Base-by-base conservation (phyloP, 2,113 vertebrate species). In the Polypterus bichir region DNA sequence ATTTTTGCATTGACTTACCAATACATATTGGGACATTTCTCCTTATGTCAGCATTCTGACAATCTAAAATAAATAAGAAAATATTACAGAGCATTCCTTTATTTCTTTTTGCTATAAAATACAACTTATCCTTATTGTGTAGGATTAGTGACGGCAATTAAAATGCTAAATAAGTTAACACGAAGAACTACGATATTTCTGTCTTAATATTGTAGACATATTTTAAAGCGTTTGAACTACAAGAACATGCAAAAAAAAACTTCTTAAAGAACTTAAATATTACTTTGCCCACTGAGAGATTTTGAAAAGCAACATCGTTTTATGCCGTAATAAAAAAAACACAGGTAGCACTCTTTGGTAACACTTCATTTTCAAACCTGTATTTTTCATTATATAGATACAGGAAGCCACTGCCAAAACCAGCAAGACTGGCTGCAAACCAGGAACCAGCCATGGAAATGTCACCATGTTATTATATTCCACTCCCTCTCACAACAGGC, bases 11-110 rank as follows among this genome's bases (percentile, higher is more conserved):
- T 27, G 59, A 71, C 89, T 89, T 76, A 95, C 92, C 88, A 0
- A 73, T 87, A 80, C 93, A 97, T 62, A 75, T 79, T n/a, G 85
- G 80, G 65, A 93, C 65, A 6, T 83, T 68, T 64, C 67, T 81
- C 69, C 74, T 77, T 61, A 95, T 74, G 69, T 91, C 89, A 59
- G 65, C 68, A 56, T 83, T 78, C n/a, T 48, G 67, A 70, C 93
- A 95, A 7, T 75, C 92, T 97, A 79, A 51, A 66, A 78, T 68
- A 64, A 0, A 74, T n/a, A 70, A 68, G 5, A 4, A 54, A 27
- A 44, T 4, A 61, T 27, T 9, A 9, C 59, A n/a, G 11, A 44
- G 45, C 49, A 1, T 8, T 54, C 8, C 48, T 64, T 44, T 46
- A 48, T n/a, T 55, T 46, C 55, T 5, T 9, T 47, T 51, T 54